Evolutionary conservation across 2,888 invertebrate species (phyloP).

Genomic region (Phalera bucephala): DNA sequence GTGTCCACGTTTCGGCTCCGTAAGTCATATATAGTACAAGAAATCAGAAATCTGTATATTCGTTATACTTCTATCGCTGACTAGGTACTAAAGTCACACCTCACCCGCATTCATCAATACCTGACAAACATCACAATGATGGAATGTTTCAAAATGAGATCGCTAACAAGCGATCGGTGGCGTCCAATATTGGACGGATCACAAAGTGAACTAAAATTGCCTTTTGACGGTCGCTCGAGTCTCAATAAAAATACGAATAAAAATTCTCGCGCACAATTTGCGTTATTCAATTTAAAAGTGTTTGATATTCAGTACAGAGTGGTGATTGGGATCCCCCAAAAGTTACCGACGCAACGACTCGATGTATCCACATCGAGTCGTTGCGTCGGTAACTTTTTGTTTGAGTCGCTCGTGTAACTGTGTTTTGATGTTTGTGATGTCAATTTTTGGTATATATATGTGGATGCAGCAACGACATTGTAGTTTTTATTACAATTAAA

Average conservation of each 20-base stretch:
- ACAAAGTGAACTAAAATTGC: constrained; percentile 35
- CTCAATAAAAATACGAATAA: constrained; percentile 12
- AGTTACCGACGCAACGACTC: too few species aligned
- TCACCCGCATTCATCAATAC: too few species aligned
- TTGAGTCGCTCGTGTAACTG: not conserved
- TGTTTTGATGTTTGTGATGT: not conserved
- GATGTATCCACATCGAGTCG: too few species aligned
- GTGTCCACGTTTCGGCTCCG: too few species aligned
- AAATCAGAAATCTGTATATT: too few species aligned
- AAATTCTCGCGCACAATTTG: constrained; percentile 14
- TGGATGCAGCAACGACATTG: too few species aligned
- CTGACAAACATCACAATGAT: too few species aligned
- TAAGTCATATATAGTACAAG: too few species aligned
- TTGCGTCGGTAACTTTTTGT: not conserved
- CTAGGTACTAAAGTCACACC: too few species aligned
- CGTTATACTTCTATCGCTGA: too few species aligned
- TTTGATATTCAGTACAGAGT: constrained; percentile 12
- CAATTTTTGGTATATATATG: too few species aligned
- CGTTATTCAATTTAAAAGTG: constrained; percentile 23
- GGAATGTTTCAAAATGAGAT: constrained; percentile 43
- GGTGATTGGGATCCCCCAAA: constrained; percentile 7
- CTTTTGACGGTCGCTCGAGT: constrained; percentile 29
- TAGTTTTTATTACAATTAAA: too few species aligned
- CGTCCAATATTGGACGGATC: constrained; percentile 46
- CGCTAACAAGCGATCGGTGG: constrained; percentile 26